A percentile compares a stretch with the other conserved stretches of the same genome.
Conservation (phyloP, 2,888 invertebrate genomes). For the Rhogogaster chlorosoma region DNA sequence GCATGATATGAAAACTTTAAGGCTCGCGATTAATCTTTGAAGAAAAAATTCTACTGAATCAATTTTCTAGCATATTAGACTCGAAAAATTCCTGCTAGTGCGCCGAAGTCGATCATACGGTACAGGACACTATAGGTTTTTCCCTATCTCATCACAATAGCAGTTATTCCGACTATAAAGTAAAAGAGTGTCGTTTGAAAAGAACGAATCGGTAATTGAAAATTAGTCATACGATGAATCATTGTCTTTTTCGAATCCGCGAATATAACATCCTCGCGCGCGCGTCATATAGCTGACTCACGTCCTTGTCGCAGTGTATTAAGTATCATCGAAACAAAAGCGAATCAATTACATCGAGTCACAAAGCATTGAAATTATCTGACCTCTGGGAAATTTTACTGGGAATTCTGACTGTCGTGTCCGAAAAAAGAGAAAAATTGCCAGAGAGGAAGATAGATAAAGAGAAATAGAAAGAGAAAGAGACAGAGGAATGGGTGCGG, state of each 20-base stretch:
- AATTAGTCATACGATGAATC: conserved; percentile 46
- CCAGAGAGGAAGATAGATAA: not conserved
- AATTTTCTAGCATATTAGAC: not conserved
- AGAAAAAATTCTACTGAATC: not conserved
- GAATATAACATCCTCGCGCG: not conserved
- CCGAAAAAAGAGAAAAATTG: not conserved
- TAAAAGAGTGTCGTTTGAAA: not conserved
- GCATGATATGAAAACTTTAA: not conserved
- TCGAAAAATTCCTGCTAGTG: not conserved
- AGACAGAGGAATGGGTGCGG: not conserved
- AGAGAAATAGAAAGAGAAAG: not conserved
- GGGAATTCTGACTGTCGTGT: not conserved
- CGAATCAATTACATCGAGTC: conserved; percentile 20
- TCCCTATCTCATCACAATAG: conserved; percentile 19
- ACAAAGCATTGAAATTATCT: not conserved
- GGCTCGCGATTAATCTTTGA: not conserved
- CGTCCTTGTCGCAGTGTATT: not conserved
- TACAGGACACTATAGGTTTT: not conserved
- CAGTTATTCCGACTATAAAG: not conserved
- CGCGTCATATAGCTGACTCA: conserved; percentile 41
- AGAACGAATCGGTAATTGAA: conserved; percentile 40
- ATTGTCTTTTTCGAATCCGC: conserved; percentile 42
- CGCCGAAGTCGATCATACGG: not conserved
- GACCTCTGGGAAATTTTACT: conserved; percentile 15
- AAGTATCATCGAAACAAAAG: conserved; percentile 28